Base-by-base conservation (phyloP, 2,797 vertebrate genomes). In the Etheostoma nigrum region DNA sequence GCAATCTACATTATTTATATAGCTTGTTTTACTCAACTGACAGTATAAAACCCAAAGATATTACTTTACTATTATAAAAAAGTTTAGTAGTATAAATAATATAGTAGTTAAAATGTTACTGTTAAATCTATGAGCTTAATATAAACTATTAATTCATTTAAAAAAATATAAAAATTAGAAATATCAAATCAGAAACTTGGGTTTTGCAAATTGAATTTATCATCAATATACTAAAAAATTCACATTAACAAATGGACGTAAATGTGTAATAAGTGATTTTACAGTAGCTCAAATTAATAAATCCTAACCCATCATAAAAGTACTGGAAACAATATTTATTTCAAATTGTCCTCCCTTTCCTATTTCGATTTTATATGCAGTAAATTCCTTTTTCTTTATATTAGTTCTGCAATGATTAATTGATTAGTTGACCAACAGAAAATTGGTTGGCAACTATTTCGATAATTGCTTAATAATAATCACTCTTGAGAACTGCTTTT, bases 301-400 rank as follows among this genome's bases (percentile, higher is more conserved):
- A 8, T 14, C 13, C 27, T 15, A 15, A 49, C 18, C 47, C 19
- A 49, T 33, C 12, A 64, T 30, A n/a, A 49, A 63, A 30, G 48
- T 49, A 64, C 4, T 1, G 0, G 11, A 30, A 49, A 30, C 8
- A 63, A 40, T 40, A 40, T 40, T 11, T 1, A 11, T 40, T 40
- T 48, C 45, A 47, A 21, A 30, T 62, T 13, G 5, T 42, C 42
- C 25, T 48, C 44, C 5, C 27, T 36, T 57, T 13, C 30, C 6
- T 5, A n/a, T 40, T 42, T 14, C 13, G 0, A 12, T 59, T 21
- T 42, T 16, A 23, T 9, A 54, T 67, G 25, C 19, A 71, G 12
- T 44, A 21, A 44, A 52, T 61, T 19, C n/a, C 2, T 13, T 47
- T 33, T 0, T 21, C 1, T 12, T 47, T 33, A 0, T 18, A 33